Evolutionary conservation across 2,797 vertebrate species (phyloP), one percentile per base, ranked within the genome.

Genomic region (Hypotaenidia okinawae): DNA sequence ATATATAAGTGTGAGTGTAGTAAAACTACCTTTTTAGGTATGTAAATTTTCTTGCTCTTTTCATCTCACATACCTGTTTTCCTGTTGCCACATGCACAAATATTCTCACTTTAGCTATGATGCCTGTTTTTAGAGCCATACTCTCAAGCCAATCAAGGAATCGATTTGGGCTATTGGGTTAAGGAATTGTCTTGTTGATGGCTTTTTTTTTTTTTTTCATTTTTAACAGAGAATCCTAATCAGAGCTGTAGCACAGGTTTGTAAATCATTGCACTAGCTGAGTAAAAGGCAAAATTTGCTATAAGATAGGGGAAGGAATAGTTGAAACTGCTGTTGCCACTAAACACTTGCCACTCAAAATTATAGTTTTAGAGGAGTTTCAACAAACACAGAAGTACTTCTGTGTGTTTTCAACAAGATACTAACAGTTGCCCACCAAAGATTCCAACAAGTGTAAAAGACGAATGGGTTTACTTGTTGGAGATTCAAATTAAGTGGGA

Each of bases 341-440:
- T 92, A 95, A 97, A 87, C 45, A 91, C n/a, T 85, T 91, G 12
- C 5, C 61, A 72, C 69, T 89, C 76, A 61, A 95, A 93, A 62
- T 0, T 0, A 22, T 51, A 45, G 24, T 59, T 97, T 94, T 92
- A 94, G 47, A 24, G 79, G 77, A 57, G 61, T 73, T 94, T 43
- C 67, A 96, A 72, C 95, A 96, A 97, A 68, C 58, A 27, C 4
- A 0, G 54, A 94, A 61, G 79, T 83, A 81, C 78, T 94, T 51
- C 58, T 62, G 52, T 86, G 74, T 93, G 74, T 93, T 96, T 96
- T 91, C 90, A 96, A 81, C 87, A 84, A 67, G 78, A 67, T 68
- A 61, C 73, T 95, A 96, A 91, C 84, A 95, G 72, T 83, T 83
- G 75, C 63, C 87, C 93, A 89, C 83, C 89, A 96, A 93, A 94